A percentile compares a stretch with the other conserved stretches of the same genome.
Evolutionary conservation across 2,888 invertebrate genomes (phyloP).

Genomic region (Dermolepida albohirtum): DNA sequence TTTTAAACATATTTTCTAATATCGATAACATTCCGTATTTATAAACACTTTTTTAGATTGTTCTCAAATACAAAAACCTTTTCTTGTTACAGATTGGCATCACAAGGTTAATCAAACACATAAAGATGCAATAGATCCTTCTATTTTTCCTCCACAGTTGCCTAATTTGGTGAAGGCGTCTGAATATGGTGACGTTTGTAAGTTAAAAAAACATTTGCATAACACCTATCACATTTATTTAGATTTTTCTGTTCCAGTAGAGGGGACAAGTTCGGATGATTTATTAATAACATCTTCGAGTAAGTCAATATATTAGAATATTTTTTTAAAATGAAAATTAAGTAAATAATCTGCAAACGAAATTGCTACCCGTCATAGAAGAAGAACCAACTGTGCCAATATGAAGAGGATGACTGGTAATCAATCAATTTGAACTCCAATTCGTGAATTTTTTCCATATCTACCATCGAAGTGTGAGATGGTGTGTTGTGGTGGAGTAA

Average conservation of each 20-base stretch:
- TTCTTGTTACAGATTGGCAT: conserved; percentile 49
- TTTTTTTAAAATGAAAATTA: too few relatives aligned
- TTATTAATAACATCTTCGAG: conserved; percentile 20
- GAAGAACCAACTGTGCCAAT: too few relatives aligned
- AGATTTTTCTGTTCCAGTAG: conserved; percentile 5
- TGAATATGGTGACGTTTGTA: conserved; percentile 29
- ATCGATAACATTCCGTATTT: too few relatives aligned
- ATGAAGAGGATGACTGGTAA: too few relatives aligned
- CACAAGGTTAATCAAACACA: conserved; percentile 48
- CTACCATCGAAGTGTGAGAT: too few relatives aligned
- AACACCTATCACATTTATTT: not conserved
- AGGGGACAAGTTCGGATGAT: conserved; percentile 33
- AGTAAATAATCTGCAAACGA: too few relatives aligned
- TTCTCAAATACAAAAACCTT: not conserved
- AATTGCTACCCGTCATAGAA: too few relatives aligned
- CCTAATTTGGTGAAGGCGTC: conserved; percentile 8
- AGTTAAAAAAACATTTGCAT: not conserved
- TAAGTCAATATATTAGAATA: conserved; percentile 10
- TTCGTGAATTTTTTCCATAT: too few relatives aligned
- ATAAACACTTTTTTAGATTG: not conserved
- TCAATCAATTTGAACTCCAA: too few relatives aligned
- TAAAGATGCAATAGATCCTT: conserved; percentile 44
- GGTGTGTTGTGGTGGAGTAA: too few relatives aligned
- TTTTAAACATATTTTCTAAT: too few relatives aligned
- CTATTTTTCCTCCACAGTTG: conserved; percentile 38